Evolutionary conservation across 2,888 invertebrate genomes (phyloP).

Genomic region (Autographa gamma): DNA sequence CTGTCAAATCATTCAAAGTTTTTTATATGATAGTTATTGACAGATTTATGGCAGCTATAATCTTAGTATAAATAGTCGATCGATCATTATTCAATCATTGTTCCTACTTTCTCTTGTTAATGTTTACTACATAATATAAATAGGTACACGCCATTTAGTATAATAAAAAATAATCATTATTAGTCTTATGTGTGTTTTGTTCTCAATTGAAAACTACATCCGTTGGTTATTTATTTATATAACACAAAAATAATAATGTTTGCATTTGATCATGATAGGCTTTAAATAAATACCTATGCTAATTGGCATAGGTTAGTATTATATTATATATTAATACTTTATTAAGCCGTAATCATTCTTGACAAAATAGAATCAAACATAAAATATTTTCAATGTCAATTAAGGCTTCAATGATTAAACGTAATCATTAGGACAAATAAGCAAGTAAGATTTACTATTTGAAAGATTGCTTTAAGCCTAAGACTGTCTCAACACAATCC

Average conservation of each 20-base stretch:
- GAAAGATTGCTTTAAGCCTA: background rate
- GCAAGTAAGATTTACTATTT: too few relatives aligned
- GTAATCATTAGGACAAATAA: too few relatives aligned
- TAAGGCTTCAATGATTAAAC: too few relatives aligned
- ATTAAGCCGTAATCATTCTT: background rate
- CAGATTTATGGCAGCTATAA: conserved; percentile 43
- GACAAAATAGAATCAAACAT: background rate
- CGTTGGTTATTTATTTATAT: conserved; percentile 7
- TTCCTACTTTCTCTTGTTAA: conserved; percentile 48
- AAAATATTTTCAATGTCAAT: too few relatives aligned
- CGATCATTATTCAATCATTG: conserved; percentile 44
- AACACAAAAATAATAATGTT: background rate
- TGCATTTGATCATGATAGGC: background rate
- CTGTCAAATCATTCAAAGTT: conserved; percentile 29
- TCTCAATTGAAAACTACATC: conserved; percentile 7
- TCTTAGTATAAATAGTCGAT: conserved; percentile 36
- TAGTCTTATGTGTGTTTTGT: conserved; percentile 6
- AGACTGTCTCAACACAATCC: conserved; percentile 14
- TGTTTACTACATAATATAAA: conserved; percentile 34
- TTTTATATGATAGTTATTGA: conserved; percentile 43
- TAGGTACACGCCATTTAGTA: conserved; percentile 19
- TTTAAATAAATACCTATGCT: conserved; percentile 1
- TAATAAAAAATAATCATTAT: conserved; percentile 31
- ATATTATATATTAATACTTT: too few relatives aligned
- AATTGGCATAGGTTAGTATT: conserved; percentile 9